Evolutionary conservation across 2,888 invertebrate genomes (phyloP), one percentile per base, ranked within the genome.

Genomic region (Amiota mariae): DNA sequence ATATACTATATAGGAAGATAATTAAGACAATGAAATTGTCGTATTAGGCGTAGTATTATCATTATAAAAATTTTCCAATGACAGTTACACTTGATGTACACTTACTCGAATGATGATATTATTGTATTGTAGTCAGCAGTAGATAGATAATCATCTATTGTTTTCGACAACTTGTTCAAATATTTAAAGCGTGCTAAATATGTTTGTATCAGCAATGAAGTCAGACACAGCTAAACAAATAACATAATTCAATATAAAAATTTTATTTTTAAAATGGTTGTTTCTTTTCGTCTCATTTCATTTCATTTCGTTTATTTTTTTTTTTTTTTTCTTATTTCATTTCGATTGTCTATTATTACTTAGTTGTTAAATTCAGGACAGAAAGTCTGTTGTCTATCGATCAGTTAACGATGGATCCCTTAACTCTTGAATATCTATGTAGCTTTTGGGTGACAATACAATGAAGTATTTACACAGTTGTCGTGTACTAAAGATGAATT

Each of bases 131-230:
- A 46, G 59, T 49, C 68, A 54, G 11, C 59, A 1, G 46, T 36
- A 13, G 46, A 36, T 24, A 36, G 56, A 46, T 85, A 83, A 82
- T 85, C 82, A 84, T 81, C 81, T 82, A 85, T 83, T 83, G 83
- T 83, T 80, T 61, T 74, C 36, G 9, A 79, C 77, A 85, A 72
- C 83, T 79, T 84, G 85, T 82, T 77, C 85, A 84, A 85, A 84
- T 84, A 84, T 81, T 79, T 76, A 83, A 81, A 82, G 83, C 81
- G 81, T 81, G 84, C 84, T 82, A 84, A 81, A 84, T 84, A 11
- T 57, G 36, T 36, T 36, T 36, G 71, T 76, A 77, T 81, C 75
- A 84, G 76, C 79, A 36, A 36, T 36, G 36, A 36, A 36, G 36
- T 20, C 59, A 18, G 15, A 36, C 81, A 76, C 85, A 85, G 84